These are phyloP conservation scores for Furnarius figulus DNA, from an alignment of 2,113 vertebrate species.

Conservation along the genomic window DNA sequence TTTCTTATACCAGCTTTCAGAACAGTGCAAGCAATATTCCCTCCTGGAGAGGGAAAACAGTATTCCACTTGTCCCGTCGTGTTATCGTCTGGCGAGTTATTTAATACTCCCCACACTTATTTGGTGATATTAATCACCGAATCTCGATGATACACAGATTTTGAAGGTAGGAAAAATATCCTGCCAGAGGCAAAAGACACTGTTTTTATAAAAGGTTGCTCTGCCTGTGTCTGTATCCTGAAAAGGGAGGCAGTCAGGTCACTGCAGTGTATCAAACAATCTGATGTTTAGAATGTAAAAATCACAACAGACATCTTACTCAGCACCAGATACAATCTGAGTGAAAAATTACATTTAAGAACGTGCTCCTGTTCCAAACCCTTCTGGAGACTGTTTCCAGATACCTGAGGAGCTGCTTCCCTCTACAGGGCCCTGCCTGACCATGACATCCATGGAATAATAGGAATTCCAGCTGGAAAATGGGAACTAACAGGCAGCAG, in stretches of 20 bases:
- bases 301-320: not conserved
- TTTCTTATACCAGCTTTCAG: not conserved
- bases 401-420: slow-evolving; percentile 56
- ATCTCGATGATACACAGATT: not conserved
- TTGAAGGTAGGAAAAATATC: not conserved
- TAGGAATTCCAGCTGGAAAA: not conserved
- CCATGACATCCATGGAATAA: not conserved
- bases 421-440: slow-evolving; percentile 38
- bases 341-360: not conserved
- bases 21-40: not conserved
- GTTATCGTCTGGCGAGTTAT: not conserved
- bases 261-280: not conserved
- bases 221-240: not conserved
- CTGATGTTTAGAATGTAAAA: not conserved
- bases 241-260: not conserved
- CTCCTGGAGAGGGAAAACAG: not conserved
- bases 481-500: not conserved
- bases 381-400: not conserved
- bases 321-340: not conserved
- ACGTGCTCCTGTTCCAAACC: not conserved
- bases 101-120: not conserved
- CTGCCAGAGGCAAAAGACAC: not conserved
- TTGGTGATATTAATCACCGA: not conserved
- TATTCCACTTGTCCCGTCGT: not conserved
- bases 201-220: not conserved